Evolutionary conservation across 2,797 vertebrate species (phyloP).

Genomic region (Lepilemur ruficaudatus): DNA sequence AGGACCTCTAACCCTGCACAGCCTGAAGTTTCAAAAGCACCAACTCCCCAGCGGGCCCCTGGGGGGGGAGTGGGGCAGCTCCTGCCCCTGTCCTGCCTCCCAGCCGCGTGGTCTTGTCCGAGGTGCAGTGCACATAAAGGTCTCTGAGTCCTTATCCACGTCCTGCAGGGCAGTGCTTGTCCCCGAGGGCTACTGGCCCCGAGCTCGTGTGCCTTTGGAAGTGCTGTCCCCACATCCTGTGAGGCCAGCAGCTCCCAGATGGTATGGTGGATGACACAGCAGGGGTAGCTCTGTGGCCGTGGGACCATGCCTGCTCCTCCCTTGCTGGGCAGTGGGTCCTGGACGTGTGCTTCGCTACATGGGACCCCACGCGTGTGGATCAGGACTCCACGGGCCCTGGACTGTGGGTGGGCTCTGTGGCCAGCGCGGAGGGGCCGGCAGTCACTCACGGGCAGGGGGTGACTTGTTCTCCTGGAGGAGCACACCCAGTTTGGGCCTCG

Average conservation of each 20-base stretch:
- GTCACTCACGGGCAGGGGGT: background rate
- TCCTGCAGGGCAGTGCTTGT: fast-evolving
- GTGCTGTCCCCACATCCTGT: too few species aligned
- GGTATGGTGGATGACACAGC: fast-evolving
- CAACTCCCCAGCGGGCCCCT: background rate
- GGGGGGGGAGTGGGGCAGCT: too few species aligned
- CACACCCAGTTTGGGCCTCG: background rate
- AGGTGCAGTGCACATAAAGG: fast-evolving
- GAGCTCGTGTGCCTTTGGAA: background rate
- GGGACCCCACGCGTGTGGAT: background rate
- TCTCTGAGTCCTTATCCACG: background rate
- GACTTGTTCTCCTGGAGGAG: background rate
- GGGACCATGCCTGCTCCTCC: too few species aligned
- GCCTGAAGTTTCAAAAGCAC: background rate
- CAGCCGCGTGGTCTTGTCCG: fast-evolving
- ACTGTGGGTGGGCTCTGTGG: background rate
- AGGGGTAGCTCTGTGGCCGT: fast-evolving
- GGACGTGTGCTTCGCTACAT: fast-evolving
- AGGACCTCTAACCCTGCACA: background rate
- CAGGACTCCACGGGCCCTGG: background rate
- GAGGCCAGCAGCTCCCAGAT: background rate
- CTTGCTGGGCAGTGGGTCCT: background rate
- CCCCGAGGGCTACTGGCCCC: fast-evolving
- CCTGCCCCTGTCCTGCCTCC: background rate
- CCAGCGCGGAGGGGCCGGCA: fast-evolving